phyloP scores from a whole-genome alignment of 2,888 invertebrate species.

The Cataglyphis altisquamis region DNA sequence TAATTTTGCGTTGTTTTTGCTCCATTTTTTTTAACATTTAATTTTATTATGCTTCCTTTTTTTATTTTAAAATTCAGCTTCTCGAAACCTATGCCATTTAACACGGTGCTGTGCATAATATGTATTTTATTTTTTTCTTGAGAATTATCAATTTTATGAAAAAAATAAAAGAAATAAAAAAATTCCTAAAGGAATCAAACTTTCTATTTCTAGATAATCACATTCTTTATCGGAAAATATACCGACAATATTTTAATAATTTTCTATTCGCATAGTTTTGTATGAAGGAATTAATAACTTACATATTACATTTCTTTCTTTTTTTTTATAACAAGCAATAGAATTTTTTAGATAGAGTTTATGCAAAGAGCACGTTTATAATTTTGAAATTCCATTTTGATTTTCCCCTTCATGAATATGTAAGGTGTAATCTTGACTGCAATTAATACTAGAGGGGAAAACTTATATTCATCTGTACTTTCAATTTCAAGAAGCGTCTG shows the following conservation, averaged over 20 bases:
- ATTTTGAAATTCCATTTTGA: background rate
- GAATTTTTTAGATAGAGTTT: background rate
- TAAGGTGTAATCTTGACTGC: constrained; percentile 10
- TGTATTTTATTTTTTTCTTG: too few relatives aligned
- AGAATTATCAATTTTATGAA: too few relatives aligned
- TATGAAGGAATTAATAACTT: background rate
- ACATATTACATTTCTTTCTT: background rate
- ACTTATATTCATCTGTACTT: background rate
- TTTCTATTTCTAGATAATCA: too few relatives aligned
- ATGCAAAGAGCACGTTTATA: background rate
- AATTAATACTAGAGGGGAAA: background rate
- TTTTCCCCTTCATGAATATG: background rate
- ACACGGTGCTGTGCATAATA: too few relatives aligned
- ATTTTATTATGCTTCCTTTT: too few relatives aligned
- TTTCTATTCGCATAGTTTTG: background rate
- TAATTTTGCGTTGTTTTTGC: too few relatives aligned
- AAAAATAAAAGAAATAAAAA: too few relatives aligned
- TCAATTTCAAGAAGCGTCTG: background rate
- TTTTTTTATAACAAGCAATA: background rate
- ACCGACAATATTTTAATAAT: background rate
- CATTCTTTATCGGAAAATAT: too few relatives aligned
- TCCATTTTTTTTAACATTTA: too few relatives aligned
- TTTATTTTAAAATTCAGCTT: too few relatives aligned
- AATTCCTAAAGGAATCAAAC: too few relatives aligned
- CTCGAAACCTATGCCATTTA: too few relatives aligned